Evolutionary conservation across 2,113 vertebrate genomes (phyloP), one percentile per base, ranked within the genome.

Genomic region (Casuarius casuarius): DNA sequence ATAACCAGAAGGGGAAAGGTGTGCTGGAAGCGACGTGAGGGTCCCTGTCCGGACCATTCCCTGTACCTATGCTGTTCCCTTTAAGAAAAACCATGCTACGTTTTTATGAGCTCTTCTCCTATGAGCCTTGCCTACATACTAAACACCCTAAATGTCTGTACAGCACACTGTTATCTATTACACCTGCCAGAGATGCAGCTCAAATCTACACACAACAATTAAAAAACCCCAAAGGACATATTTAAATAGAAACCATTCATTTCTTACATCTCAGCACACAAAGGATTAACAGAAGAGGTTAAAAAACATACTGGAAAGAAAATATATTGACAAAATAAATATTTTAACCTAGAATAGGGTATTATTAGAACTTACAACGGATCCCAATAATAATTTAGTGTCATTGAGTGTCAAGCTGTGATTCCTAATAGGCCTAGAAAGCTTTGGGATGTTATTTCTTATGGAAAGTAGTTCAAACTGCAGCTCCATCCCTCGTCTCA

Each of bases 311-410:
- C 88, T 16, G 73, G 81, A 80, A 89, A 95, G 96, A 88, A 91
- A 96, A 96, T 83, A 89, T 59, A 96, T 88, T 72, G 96, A 98
- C 97, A 97, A 97, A 98, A 98, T 98, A 98, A 98, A 98, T 98
- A 98, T 61, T 96, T 97, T 63, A 97, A 97, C 94, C 97, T 97
- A 93, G 87, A 87, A 80, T 2, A 94, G 92, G 92, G 89, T 70
- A 8, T 54, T 40, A 94, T 97, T 97, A 98, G 97, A 96, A 83
- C 89, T 96, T 92, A 90, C 67, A 87, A 84, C 90, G 95, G 96
- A 90, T 89, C 96, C 80, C 91, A 40, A 61, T 51, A 96, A 97
- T 97, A 97, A 97, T 90, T 97, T 97, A 98, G 98, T 97, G 95
- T 98, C 87, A 92, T 61, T 84, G 95, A 97, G 92, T 38, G 87